These are phyloP conservation scores for Stratiomys singularior DNA, from an alignment of 2,888 invertebrate genomes.

Conservation along the genomic window DNA sequence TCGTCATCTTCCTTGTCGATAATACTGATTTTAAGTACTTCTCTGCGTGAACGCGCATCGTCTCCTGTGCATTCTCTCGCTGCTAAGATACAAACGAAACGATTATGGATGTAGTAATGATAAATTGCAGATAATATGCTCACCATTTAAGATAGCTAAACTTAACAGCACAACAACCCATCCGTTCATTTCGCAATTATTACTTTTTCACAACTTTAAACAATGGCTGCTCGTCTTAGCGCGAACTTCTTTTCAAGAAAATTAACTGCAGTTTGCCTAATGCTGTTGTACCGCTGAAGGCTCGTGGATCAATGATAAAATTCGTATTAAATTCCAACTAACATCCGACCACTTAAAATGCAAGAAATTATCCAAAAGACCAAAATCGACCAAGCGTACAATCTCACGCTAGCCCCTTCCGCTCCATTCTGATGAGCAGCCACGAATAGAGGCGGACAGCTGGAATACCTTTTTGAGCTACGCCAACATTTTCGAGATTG, in stretches of 20 bases:
- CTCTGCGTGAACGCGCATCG: neutral
- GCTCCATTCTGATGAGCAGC: neutral
- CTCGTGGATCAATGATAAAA: constrained; percentile 21
- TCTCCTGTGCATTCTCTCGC: neutral
- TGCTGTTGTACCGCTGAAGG: constrained; percentile 35
- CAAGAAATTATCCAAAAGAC: neutral
- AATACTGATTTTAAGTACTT: constrained; percentile 27
- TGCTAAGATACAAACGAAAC: neutral
- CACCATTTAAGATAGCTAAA: neutral
- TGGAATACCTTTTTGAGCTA: neutral
- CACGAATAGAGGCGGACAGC: neutral
- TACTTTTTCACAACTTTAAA: neutral
- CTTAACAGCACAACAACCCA: neutral
- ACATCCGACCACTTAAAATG: constrained; percentile 3
- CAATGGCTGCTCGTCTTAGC: neutral
- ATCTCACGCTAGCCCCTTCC: constrained; percentile 16
- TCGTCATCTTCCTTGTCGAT: constrained; percentile 28
- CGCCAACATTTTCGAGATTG: neutral
- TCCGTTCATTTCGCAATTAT: too few relatives aligned
- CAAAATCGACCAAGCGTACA: neutral
- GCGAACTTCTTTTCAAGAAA: neutral
- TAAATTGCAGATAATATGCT: too few relatives aligned
- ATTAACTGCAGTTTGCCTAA: neutral
- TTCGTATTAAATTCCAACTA: constrained; percentile 21
- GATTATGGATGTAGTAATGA: neutral